A percentile compares a stretch with the other conserved stretches of the same genome.
These are phyloP conservation scores for Musca vetustissima DNA, from an alignment of 1,140 invertebrate species.

Conservation along the genomic window DNA sequence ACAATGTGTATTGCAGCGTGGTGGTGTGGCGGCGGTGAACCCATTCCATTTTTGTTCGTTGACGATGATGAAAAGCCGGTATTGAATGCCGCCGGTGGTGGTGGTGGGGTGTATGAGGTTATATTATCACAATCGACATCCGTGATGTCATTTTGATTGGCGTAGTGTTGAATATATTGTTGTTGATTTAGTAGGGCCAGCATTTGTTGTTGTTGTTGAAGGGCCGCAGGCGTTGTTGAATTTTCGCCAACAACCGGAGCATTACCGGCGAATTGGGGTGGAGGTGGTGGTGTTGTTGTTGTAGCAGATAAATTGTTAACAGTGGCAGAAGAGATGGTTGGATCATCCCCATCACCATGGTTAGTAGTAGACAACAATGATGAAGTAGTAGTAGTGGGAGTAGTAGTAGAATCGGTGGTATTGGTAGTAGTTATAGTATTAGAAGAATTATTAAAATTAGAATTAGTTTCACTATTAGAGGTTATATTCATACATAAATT, in stretches of 20 bases:
- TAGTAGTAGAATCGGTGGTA: conserved; percentile 48
- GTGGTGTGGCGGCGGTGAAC: not conserved
- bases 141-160: conserved; percentile 10
- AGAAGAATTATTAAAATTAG: conserved; percentile 50
- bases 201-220: conserved; percentile 52
- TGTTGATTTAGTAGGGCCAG: conserved; percentile 46
- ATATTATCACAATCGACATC: conserved; percentile 14
- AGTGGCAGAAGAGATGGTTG: conserved; percentile 6
- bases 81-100: conserved; percentile 19
- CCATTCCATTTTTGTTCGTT: not conserved
- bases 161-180: conserved; percentile 11
- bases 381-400: conserved; percentile 41
- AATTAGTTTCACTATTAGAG: conserved; percentile 22
- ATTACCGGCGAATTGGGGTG: not conserved
- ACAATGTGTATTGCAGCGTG: not conserved
- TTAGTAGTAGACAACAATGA: conserved; percentile 40
- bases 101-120: conserved; percentile 8
- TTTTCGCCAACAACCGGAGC: not conserved
- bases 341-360: conserved; percentile 34
- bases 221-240: not conserved
- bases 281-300: conserved; percentile 2
- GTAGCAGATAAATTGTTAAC: conserved; percentile 14
- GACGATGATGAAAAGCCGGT: not conserved
- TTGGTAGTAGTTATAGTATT: conserved; percentile 53
- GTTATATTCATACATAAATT: too few relatives aligned